These are phyloP conservation scores for Eufriesea mexicana DNA, from an alignment of 1,140 invertebrate genomes.

Conservation along the genomic window DNA sequence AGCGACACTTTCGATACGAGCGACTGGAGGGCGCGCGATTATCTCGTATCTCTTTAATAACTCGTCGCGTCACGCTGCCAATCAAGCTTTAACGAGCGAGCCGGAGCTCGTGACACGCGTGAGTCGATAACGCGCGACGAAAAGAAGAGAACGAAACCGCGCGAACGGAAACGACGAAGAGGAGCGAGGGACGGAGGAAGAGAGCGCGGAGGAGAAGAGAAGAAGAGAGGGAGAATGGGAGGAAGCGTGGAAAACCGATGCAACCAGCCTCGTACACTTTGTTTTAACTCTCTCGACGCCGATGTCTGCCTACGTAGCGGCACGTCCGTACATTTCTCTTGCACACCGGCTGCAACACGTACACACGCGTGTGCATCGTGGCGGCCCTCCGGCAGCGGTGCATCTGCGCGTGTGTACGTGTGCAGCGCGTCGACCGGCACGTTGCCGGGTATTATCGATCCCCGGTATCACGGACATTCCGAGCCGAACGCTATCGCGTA, in stretches of 20 bases:
- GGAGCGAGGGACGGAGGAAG: not conserved
- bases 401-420: conserved; percentile 17
- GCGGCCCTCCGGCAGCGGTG: conserved; percentile 5
- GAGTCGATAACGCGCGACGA: conserved; percentile 6
- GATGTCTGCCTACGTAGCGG: conserved; percentile 30
- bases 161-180: not conserved
- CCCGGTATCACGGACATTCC: conserved; percentile 65
- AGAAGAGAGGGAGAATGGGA: not conserved
- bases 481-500: conserved; percentile 54
- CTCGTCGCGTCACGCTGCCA: conserved; percentile 22
- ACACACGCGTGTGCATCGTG: too few relatives aligned
- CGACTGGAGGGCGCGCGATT: not conserved
- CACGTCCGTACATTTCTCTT: conserved; percentile 22
- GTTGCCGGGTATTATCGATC: conserved; percentile 70
- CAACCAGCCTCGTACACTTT: conserved; percentile 45
- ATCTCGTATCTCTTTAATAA: conserved; percentile 25
- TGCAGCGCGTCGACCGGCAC: conserved; percentile 20
- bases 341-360: not conserved
- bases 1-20: not conserved
- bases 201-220: not conserved
- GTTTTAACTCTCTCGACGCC: conserved; percentile 31
- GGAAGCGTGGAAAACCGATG: conserved; percentile 47
- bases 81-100: conserved; percentile 28
- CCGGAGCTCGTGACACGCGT: conserved; percentile 4
- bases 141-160: not conserved